phyloP scores from a whole-genome alignment of 2,113 vertebrate genomes.

The Zingel zingel region DNA sequence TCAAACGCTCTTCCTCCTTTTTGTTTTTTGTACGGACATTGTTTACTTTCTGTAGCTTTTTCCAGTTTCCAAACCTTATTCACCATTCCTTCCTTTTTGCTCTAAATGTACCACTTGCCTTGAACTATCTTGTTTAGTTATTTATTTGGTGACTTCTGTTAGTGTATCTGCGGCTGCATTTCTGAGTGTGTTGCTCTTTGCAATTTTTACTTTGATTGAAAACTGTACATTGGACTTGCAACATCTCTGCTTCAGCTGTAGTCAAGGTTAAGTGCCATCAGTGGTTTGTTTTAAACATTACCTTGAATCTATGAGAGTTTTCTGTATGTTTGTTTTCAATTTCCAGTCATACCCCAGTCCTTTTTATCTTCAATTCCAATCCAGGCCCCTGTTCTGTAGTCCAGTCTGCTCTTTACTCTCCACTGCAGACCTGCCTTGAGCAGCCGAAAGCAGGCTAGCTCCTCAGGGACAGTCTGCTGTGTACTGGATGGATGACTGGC shows the following conservation, averaged over 20 bases:
- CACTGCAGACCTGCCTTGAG: constrained; percentile 64
- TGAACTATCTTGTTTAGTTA: neutral
- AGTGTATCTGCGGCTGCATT: neutral
- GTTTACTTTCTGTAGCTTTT: constrained; percentile 25
- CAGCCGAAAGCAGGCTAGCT: constrained; percentile 79
- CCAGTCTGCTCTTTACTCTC: constrained; percentile 57
- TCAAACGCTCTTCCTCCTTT: constrained; percentile 31
- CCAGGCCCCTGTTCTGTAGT: constrained; percentile 51
- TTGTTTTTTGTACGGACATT: constrained; percentile 15
- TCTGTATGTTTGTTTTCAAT: constrained; percentile 14
- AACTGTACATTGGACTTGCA: constrained; percentile 2
- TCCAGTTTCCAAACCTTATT: constrained; percentile 7
- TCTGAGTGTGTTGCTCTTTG: constrained; percentile 9
- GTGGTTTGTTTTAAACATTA: constrained; percentile 17
- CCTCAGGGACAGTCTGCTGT: constrained; percentile 71
- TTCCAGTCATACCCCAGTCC: constrained; percentile 28
- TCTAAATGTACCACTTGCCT: neutral
- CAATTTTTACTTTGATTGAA: constrained; percentile 1
- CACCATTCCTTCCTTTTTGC: constrained; percentile 12
- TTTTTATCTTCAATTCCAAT: constrained; percentile 44
- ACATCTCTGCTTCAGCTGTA: constrained; percentile 1
- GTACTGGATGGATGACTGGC: constrained; percentile 69
- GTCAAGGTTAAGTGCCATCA: neutral
- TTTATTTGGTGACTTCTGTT: constrained; percentile 27
- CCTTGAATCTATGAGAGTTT: neutral